Conservation (phyloP, 1,140 invertebrate species). For the Condylostylus longicornis region DNA sequence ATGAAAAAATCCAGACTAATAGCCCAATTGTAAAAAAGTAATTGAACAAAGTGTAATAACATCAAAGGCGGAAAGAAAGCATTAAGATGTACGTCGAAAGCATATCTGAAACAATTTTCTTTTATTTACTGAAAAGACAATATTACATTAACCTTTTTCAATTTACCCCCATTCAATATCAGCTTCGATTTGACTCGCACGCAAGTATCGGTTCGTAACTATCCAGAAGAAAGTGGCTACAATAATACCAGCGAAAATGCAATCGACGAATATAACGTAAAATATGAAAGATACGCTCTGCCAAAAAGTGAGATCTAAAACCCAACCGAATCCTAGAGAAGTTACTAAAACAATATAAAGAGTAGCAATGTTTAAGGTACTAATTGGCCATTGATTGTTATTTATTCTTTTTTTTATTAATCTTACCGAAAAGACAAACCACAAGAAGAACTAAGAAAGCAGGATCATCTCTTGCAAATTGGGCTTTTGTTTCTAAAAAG, state of each 20-base stretch:
- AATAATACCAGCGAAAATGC: constrained; percentile 71
- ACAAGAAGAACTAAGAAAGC: constrained; percentile 90
- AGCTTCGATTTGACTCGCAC: constrained; percentile 46
- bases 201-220: constrained; percentile 67
- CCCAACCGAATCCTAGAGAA: constrained; percentile 76
- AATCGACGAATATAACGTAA: constrained; percentile 90
- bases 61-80: constrained; percentile 93
- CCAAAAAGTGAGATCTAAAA: constrained; percentile 56
- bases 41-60: constrained; percentile 82
- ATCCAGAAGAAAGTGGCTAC: constrained; percentile 86
- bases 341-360: constrained; percentile 49
- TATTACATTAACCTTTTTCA: too few species aligned
- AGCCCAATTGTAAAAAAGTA: constrained; percentile 73
- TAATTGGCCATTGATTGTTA: background rate
- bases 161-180: constrained; percentile 98
- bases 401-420: constrained; percentile 9
- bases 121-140: too few species aligned
- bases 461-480: constrained; percentile 98
- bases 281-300: constrained; percentile 77
- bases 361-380: background rate
- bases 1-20: constrained; percentile 60
- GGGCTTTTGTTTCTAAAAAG: constrained; percentile 85
- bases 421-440: constrained; percentile 71
- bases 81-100: constrained; percentile 97
- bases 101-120: too few species aligned